A percentile compares a stretch with the other conserved stretches of the same genome.
Conservation (phyloP, 2,797 vertebrate genomes). For the Pristis pectinata region DNA sequence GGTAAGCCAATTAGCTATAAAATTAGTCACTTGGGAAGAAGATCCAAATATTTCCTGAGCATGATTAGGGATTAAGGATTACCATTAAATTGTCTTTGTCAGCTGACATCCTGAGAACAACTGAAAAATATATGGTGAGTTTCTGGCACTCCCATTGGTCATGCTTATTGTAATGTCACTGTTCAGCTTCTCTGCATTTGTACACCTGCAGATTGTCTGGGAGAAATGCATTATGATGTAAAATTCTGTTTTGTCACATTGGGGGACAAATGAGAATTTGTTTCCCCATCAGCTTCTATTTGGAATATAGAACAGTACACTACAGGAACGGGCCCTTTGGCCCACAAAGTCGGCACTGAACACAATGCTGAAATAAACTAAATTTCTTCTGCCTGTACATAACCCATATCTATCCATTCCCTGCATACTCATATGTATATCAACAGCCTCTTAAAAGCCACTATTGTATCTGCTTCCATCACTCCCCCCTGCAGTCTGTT, state of each 20-base stretch:
- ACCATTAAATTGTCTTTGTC: neutral
- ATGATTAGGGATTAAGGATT: neutral
- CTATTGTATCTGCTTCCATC: too few relatives aligned
- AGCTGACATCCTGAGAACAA: neutral
- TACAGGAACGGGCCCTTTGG: too few relatives aligned
- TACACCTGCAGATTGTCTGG: neutral
- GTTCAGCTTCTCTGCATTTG: neutral
- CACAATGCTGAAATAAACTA: too few relatives aligned
- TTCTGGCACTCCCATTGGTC: neutral
- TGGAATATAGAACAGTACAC: too few relatives aligned
- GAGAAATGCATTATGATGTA: neutral
- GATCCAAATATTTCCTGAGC: neutral
- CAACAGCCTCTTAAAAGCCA: too few relatives aligned
- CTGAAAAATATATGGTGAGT: neutral
- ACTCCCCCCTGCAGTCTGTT: too few relatives aligned
- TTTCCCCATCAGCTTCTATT: neutral
- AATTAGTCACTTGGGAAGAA: neutral
- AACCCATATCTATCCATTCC: too few relatives aligned
- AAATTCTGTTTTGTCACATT: neutral
- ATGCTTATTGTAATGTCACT: neutral
- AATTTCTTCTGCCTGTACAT: too few relatives aligned
- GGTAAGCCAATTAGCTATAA: neutral
- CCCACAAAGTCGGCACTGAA: too few relatives aligned
- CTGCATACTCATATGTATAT: too few relatives aligned
- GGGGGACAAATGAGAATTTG: neutral